Conservation (phyloP, 2,888 invertebrate species). For the Julus scanicus region DNA sequence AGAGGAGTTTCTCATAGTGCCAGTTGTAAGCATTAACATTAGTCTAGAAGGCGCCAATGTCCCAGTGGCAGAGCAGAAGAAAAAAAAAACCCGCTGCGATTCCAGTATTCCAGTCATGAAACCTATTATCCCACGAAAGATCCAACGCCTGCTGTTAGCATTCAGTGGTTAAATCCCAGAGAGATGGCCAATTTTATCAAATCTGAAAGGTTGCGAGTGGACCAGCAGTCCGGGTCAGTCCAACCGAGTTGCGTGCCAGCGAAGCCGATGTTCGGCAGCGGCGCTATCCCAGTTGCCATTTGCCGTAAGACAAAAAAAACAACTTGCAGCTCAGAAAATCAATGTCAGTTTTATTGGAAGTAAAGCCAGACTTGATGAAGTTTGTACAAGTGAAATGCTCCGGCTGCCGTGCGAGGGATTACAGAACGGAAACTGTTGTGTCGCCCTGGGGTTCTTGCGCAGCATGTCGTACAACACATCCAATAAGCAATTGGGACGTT, state of each 20-base stretch:
- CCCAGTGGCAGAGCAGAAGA: not conserved
- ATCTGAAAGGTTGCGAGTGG: slow-evolving; percentile 40
- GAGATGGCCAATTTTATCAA: slow-evolving; percentile 36
- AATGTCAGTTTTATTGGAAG: slow-evolving; percentile 54
- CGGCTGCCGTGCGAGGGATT: slow-evolving; percentile 34
- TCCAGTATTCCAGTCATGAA: slow-evolving; percentile 31
- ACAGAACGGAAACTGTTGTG: slow-evolving; percentile 48
- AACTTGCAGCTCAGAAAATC: slow-evolving; percentile 44
- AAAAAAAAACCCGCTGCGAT: not conserved
- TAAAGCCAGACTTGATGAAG: slow-evolving; percentile 52
- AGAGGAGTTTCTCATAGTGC: too few relatives aligned
- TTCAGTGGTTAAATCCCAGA: slow-evolving; percentile 23
- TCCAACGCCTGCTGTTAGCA: slow-evolving; percentile 11
- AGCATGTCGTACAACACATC: not conserved
- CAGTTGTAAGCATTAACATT: not conserved
- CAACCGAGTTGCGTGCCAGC: not conserved
- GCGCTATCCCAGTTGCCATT: not conserved
- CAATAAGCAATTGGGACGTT: slow-evolving; percentile 43
- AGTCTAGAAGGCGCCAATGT: not conserved
- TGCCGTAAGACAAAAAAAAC: slow-evolving; percentile 16
- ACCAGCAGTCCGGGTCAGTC: not conserved
- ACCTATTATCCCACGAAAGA: slow-evolving; percentile 9
- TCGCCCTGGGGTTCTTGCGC: not conserved
- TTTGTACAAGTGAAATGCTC: slow-evolving; percentile 46
- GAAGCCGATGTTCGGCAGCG: not conserved